Evolutionary conservation across 2,797 vertebrate species (phyloP).

Genomic region (Steatocranus sp.): DNA sequence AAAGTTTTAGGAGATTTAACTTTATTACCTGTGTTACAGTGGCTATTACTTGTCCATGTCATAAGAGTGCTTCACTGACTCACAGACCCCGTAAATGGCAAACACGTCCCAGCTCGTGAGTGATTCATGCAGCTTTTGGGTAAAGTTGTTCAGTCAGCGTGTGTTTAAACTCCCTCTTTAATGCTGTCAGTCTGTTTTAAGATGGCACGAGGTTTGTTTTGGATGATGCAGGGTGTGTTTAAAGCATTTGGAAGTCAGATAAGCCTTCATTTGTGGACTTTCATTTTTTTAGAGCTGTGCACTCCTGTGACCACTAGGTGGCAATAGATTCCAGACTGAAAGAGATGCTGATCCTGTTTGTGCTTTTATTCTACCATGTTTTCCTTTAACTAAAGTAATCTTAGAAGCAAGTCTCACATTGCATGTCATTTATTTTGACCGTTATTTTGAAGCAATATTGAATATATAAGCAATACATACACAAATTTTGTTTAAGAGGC

Average conservation of each 20-base stretch:
- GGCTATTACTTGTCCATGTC: neutral
- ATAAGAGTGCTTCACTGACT: neutral
- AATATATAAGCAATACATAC: neutral
- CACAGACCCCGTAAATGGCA: neutral
- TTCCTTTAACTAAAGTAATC: neutral
- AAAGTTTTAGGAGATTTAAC: neutral
- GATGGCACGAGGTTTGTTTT: neutral
- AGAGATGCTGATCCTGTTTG: neutral
- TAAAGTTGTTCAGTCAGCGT: neutral
- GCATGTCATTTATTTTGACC: fast-evolving
- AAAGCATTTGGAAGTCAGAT: neutral
- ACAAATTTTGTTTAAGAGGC: neutral
- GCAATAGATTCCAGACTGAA: neutral
- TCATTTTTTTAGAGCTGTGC: neutral
- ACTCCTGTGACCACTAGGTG: neutral
- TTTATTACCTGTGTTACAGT: neutral
- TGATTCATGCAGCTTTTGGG: neutral
- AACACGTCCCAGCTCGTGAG: neutral
- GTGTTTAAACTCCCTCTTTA: neutral
- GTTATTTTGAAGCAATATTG: neutral
- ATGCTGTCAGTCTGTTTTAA: neutral
- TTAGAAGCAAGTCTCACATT: neutral
- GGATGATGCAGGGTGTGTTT: neutral
- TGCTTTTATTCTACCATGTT: neutral
- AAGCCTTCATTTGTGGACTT: neutral